Evolutionary conservation across 2,888 invertebrate species (phyloP), one percentile per base, ranked within the genome.

Genomic region (Mythimna loreyi): DNA sequence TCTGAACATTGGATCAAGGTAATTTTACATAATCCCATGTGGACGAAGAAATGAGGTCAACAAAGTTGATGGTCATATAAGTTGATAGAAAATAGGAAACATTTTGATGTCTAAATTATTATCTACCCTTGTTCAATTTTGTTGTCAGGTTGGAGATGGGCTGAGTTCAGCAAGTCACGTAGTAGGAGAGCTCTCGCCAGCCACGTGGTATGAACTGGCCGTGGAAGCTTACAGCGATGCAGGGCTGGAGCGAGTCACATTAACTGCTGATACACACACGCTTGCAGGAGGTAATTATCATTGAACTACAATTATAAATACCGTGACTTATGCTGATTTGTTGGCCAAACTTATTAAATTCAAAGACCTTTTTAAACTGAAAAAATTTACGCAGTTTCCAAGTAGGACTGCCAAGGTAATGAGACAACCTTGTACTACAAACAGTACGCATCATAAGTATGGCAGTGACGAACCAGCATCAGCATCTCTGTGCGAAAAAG

Each of bases 161-260:
- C 81, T 95, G 21, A 94, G 92, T 66, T 91, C 94, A 7, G 94
- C 95, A 2, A 93, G 93, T 55, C 93, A 94, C 80, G 93, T 95
- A 62, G 81, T 97, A 70, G 96, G 97, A 52, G 96, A 96, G 64
- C 92, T 97, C 82, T 81, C 91, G 23, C 96, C 97, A 33, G 96
- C 96, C 66, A 96, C 96, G 64, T 97, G 97, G 97, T 97, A 96
- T 89, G 97, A 97, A 87, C 89, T 97, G 71, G 92, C 96, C 45
- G 95, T 97, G 67, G 96, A 96, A 65, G 97, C 96, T 7, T 93
- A 92, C 86, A 97, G 96, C 86, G 97, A 97, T 85, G 97, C 97
- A 5, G 97, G 97, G 19, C 92, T 94, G 69, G 97, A 97, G 83
- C 91, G 94, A 1, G 96, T 96, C 82, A 96, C 96, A 30, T 93